Conservation (phyloP, 64 coral and sea anemone genomes). For the Acropora tenuis region DNA sequence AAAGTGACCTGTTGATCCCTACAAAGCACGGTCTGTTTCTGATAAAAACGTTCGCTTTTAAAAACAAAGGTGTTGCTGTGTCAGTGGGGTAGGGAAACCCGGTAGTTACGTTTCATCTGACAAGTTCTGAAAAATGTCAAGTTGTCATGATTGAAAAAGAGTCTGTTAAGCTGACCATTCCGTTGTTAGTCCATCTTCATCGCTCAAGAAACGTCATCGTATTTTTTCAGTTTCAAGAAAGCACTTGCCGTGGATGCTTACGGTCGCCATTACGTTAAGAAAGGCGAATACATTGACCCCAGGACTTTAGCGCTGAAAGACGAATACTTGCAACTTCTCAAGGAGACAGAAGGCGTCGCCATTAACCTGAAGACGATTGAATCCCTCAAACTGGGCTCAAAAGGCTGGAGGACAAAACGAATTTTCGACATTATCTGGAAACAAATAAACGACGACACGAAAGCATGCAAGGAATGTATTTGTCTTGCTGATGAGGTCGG, state of each 20-base stretch:
- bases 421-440: constrained; percentile 21
- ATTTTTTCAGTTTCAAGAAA: constrained; percentile 53
- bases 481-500: constrained; percentile 69
- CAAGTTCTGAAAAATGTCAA: too few species aligned
- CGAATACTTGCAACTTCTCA: constrained; percentile 66
- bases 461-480: constrained; percentile 37
- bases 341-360: constrained; percentile 59
- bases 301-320: constrained; percentile 31
- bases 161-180: too few species aligned
- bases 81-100: too few species aligned
- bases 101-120: too few species aligned
- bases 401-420: not conserved
- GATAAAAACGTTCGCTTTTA: too few species aligned
- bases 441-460: constrained; percentile 25
- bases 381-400: not conserved
- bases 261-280: constrained; percentile 13
- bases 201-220: too few species aligned
- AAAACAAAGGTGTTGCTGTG: too few species aligned
- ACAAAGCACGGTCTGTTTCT: too few species aligned
- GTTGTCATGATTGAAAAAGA: too few species aligned
- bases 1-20: too few species aligned
- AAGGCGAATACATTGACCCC: not conserved
- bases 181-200: too few species aligned
- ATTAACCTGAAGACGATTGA: constrained; percentile 69
- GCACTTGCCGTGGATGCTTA: constrained; percentile 55